Evolutionary conservation across 2,113 vertebrate species (phyloP).

Genomic region (Antennarius striatus): DNA sequence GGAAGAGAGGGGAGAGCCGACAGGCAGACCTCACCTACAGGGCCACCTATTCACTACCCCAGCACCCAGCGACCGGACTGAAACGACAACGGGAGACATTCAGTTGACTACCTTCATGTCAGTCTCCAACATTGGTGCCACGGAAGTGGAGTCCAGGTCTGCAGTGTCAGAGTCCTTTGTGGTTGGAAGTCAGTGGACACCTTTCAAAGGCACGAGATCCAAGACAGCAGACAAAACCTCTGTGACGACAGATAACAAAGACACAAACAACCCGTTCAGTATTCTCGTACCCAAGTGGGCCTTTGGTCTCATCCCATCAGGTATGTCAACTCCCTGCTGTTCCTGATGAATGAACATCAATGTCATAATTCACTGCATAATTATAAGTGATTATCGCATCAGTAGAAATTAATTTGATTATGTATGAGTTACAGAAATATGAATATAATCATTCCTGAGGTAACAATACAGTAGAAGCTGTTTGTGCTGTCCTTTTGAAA

Average conservation of each 20-base stretch:
- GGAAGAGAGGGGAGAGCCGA: constrained; percentile 48
- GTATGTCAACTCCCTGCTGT: constrained; percentile 52
- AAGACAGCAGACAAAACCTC: constrained; percentile 37
- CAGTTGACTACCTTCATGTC: constrained; percentile 38
- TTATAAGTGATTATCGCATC: constrained; percentile 53
- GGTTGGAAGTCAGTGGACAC: constrained; percentile 52
- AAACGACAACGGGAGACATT: constrained; percentile 16
- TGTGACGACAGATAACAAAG: constrained; percentile 36
- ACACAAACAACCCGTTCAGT: constrained; percentile 50
- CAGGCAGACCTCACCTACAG: constrained; percentile 1
- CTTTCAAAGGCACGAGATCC: constrained; percentile 34
- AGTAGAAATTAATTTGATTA: constrained; percentile 45
- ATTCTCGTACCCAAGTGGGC: constrained; percentile 68
- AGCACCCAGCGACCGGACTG: constrained; percentile 14
- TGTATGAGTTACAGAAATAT: constrained; percentile 25
- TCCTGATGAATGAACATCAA: constrained; percentile 11
- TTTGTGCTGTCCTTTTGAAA: neutral
- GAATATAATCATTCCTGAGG: constrained; percentile 12
- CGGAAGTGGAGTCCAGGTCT: constrained; percentile 68
- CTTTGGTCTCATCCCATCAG: constrained; percentile 66
- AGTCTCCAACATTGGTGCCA: constrained; percentile 17
- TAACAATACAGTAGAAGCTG: neutral
- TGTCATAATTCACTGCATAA: constrained; percentile 28
- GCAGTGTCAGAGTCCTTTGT: constrained; percentile 67
- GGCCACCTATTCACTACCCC: constrained; percentile 18